phyloP scores from a whole-genome alignment of 2,797 vertebrate species.

The Chlorospingus flavigularis region DNA sequence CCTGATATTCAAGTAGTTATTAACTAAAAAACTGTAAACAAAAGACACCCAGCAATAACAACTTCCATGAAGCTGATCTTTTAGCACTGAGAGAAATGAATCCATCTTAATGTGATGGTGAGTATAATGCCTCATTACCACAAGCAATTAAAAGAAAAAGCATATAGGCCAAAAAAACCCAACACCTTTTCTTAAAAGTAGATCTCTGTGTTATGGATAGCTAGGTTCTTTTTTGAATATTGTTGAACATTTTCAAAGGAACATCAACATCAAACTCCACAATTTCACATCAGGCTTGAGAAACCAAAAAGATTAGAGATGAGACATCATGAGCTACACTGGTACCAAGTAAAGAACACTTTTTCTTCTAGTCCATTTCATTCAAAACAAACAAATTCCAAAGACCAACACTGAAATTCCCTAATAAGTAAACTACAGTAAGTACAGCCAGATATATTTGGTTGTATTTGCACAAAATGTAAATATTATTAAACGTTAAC shows the following conservation, averaged over 20 bases:
- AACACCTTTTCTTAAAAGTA: not conserved
- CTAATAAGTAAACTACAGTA: not conserved
- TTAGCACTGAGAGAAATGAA: not conserved
- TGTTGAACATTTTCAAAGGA: not conserved
- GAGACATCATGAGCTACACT: not conserved
- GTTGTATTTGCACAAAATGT: not conserved
- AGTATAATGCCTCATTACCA: not conserved
- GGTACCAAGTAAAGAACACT: not conserved
- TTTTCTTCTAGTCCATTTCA: not conserved
- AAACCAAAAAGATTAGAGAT: not conserved
- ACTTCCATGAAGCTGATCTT: not conserved
- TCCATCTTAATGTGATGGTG: not conserved
- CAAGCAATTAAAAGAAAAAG: not conserved
- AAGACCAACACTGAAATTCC: not conserved
- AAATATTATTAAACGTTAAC: not conserved
- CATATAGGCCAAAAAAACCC: accelerated
- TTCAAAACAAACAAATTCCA: not conserved
- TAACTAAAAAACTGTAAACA: not conserved
- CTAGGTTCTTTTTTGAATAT: not conserved
- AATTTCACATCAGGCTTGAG: not conserved
- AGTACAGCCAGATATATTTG: not conserved
- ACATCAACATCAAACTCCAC: not conserved
- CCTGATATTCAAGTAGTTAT: not conserved
- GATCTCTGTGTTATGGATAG: not conserved
- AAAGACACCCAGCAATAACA: not conserved